phyloP scores from a whole-genome alignment of 2,888 invertebrate species.

The Epinotia bilunana region DNA sequence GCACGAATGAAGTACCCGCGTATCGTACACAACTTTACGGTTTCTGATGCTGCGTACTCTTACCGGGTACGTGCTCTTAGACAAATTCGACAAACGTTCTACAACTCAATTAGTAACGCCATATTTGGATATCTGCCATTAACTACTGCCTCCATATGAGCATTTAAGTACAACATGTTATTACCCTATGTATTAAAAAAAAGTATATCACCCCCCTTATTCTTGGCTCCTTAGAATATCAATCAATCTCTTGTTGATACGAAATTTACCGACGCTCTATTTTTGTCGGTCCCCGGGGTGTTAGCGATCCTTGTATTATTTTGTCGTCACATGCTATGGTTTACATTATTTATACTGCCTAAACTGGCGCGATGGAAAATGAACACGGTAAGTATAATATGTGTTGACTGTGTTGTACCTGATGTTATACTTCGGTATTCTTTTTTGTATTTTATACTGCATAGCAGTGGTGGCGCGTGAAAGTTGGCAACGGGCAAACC shows the following conservation, averaged over 20 bases:
- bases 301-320: constrained; percentile 52
- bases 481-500: too few species aligned
- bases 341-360: constrained; percentile 52
- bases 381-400: neutral
- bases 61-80: too few species aligned
- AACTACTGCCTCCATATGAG: neutral
- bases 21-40: too few species aligned
- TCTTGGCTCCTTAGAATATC: constrained; percentile 53
- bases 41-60: too few species aligned
- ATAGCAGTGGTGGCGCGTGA: neutral
- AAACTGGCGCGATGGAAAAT: constrained; percentile 40
- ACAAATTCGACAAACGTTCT: too few species aligned
- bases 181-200: constrained; percentile 19
- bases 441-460: neutral
- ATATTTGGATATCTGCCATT: neutral
- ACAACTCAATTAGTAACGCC: neutral
- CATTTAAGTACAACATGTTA: neutral
- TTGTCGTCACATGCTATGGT: constrained; percentile 49
- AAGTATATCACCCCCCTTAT: constrained; percentile 35
- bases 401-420: too few species aligned
- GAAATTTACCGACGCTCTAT: constrained; percentile 53
- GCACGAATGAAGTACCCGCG: too few species aligned
- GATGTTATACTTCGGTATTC: constrained; percentile 7
- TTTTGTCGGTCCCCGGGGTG: constrained; percentile 51
- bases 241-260: constrained; percentile 59